Evolutionary conservation across 2,797 vertebrate species (phyloP).

Genomic region (Sciaenops ocellatus): DNA sequence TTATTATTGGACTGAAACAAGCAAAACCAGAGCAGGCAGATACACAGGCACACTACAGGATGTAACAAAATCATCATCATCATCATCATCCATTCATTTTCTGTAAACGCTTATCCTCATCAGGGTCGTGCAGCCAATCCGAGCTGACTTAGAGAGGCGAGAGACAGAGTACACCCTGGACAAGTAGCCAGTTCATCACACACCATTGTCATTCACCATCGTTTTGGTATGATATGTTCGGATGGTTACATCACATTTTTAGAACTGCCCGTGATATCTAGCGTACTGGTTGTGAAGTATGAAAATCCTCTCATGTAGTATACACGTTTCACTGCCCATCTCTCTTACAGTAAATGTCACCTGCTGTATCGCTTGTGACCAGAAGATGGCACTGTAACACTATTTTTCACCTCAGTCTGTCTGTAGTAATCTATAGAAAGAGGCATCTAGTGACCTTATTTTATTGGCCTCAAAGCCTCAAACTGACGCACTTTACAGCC

Average conservation of each 20-base stretch:
- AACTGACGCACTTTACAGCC: not conserved
- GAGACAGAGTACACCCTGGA: too few species aligned
- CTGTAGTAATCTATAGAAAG: not conserved
- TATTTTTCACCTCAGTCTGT: conserved; percentile 9
- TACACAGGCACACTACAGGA: not conserved
- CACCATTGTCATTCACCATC: too few species aligned
- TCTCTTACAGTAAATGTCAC: not conserved
- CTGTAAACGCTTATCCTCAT: too few species aligned
- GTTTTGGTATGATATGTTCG: not conserved
- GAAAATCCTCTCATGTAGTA: not conserved
- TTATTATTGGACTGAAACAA: not conserved
- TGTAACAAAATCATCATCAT: not conserved
- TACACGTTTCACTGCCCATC: not conserved
- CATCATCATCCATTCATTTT: too few species aligned
- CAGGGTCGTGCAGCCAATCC: too few species aligned
- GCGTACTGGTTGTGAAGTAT: not conserved
- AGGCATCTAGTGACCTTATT: not conserved
- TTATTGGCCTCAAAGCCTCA: not conserved
- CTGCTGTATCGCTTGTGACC: not conserved
- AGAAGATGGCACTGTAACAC: conserved; percentile 55
- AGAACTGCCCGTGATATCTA: not conserved
- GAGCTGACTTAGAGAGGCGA: too few species aligned
- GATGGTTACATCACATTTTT: not conserved
- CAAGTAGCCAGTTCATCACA: not conserved
- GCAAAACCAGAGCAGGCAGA: not conserved